Evolutionary conservation across 2,888 invertebrate genomes (phyloP).

Genomic region (Drosophila subsilvestris): DNA sequence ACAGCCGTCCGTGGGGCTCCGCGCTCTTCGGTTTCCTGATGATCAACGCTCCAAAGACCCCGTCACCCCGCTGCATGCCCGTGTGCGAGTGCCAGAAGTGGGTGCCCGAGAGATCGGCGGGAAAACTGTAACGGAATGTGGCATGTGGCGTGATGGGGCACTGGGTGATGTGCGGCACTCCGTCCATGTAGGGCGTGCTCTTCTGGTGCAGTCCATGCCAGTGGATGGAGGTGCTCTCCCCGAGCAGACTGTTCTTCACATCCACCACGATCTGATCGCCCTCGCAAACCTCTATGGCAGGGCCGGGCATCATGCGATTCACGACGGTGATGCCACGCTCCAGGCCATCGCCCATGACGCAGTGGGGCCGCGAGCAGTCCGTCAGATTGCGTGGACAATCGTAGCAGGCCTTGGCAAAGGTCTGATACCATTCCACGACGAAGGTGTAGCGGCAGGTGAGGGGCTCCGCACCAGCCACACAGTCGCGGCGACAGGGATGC

Average conservation of each 20-base stretch:
- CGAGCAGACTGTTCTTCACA: slow-evolving; percentile 90
- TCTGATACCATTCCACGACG: slow-evolving; percentile 90
- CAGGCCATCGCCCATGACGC: slow-evolving; percentile 93
- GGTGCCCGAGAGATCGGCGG: slow-evolving; percentile 90
- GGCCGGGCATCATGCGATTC: slow-evolving; percentile 95
- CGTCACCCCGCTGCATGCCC: slow-evolving; percentile 94
- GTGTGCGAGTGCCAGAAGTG: slow-evolving; percentile 94
- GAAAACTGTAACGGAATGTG: slow-evolving; percentile 90
- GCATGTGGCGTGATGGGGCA: slow-evolving; percentile 91
- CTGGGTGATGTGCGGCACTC: slow-evolving; percentile 93
- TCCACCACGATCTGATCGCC: slow-evolving; percentile 94
- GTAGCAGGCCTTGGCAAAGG: slow-evolving; percentile 95
- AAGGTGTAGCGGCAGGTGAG: slow-evolving; percentile 88
- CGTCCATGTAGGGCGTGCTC: slow-evolving; percentile 93
- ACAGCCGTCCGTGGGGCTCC: slow-evolving; percentile 88
- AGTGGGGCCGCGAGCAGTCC: slow-evolving; percentile 91
- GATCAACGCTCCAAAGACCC: slow-evolving; percentile 91
- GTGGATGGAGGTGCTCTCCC: slow-evolving; percentile 93
- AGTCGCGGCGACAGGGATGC: slow-evolving; percentile 87
- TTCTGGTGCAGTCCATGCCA: slow-evolving; percentile 96
- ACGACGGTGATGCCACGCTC: slow-evolving; percentile 90
- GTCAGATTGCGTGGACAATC: slow-evolving; percentile 90
- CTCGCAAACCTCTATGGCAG: slow-evolving; percentile 93
- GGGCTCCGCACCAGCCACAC: slow-evolving; percentile 85
- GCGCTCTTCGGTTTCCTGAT: slow-evolving; percentile 88